These are phyloP conservation scores for Mobula birostris DNA, from an alignment of 2,113 vertebrate genomes.

Conservation along the genomic window DNA sequence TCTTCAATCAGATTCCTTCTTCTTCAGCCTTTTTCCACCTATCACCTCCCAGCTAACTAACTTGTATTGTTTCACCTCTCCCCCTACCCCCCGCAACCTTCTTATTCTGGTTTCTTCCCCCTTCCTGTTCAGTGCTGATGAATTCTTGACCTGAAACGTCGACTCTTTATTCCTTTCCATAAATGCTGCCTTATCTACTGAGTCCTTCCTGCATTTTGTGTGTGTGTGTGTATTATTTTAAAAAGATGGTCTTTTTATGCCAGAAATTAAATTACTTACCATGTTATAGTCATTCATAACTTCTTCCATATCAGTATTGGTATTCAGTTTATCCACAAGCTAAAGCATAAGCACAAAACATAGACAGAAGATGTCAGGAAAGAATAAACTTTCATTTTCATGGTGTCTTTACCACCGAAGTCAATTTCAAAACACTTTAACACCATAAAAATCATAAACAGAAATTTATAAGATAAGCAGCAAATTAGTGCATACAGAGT, in stretches of 20 bases:
- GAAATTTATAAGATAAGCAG: background rate
- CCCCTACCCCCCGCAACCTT: no score
- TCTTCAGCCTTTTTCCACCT: no score
- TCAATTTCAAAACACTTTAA: background rate
- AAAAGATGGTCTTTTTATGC: background rate
- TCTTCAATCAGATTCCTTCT: no score
- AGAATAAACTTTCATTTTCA: slow-evolving; percentile 30
- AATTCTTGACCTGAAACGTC: no score
- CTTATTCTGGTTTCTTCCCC: no score
- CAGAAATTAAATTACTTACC: slow-evolving; percentile 57
- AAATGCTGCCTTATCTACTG: no score
- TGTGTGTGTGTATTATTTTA: background rate
- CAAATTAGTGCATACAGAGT: background rate
- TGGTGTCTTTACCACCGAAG: background rate
- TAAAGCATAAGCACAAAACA: slow-evolving; percentile 49
- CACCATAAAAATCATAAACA: background rate
- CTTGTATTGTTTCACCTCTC: no score
- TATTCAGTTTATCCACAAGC: slow-evolving; percentile 93
- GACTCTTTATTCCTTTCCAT: no score
- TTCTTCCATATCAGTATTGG: slow-evolving; percentile 84
- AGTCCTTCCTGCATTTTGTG: no score
- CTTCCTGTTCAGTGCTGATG: no score
- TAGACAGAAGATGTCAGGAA: slow-evolving; percentile 41
- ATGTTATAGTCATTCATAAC: slow-evolving; percentile 76
- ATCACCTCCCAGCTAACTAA: no score